Evolutionary conservation across 2,113 vertebrate genomes (phyloP).

Genomic region (Catagonus wagneri): DNA sequence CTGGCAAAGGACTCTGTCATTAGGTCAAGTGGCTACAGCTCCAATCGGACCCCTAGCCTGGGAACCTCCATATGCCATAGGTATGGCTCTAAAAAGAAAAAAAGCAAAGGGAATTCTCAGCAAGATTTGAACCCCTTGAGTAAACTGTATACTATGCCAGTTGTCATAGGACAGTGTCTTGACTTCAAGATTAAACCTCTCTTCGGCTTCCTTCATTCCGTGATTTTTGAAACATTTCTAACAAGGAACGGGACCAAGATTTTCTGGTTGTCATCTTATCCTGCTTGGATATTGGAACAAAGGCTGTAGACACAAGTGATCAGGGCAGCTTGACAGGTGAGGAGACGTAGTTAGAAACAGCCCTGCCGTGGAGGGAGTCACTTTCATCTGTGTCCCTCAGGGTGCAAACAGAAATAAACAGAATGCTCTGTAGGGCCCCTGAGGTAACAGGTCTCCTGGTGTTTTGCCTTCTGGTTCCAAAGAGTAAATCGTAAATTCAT

Average conservation of each 20-base stretch:
- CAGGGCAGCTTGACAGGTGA: not conserved
- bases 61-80: too few species aligned
- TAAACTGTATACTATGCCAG: not conserved
- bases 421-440: not conserved
- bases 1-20: not conserved
- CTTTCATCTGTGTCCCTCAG: not conserved
- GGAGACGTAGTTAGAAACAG: not conserved
- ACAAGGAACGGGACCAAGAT: not conserved
- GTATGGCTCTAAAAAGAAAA: too few species aligned
- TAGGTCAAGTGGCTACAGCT: not conserved
- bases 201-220: not conserved
- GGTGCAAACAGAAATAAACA: not conserved
- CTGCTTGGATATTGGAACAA: constrained; percentile 22
- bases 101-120: not conserved
- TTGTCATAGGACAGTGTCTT: not conserved
- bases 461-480: constrained; percentile 4
- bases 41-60: too few species aligned
- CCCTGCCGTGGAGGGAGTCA: not conserved
- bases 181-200: constrained; percentile 8
- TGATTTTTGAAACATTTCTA: constrained; percentile 45
- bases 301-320: not conserved
- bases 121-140: not conserved
- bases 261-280: constrained; percentile 10
- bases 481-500: not conserved
- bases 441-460: not conserved